Evolutionary conservation across 92 coral and sea anemone species (phyloP), one percentile per base, ranked within the genome.

Genomic region (Plumapathes pennacea): DNA sequence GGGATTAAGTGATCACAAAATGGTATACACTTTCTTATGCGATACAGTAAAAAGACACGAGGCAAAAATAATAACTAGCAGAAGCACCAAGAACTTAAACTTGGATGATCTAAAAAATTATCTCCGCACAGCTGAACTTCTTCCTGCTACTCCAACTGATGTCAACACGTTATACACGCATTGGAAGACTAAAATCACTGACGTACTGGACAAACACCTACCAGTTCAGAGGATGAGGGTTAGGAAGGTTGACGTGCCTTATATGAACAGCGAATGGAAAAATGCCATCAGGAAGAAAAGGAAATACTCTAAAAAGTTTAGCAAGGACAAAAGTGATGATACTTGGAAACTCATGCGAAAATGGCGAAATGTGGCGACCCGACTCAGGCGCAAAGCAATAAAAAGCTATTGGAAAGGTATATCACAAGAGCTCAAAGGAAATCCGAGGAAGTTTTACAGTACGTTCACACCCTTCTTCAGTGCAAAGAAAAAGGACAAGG

Each of bases 1-100:
- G 22, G 74, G 74, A 1, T 52, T 75, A 54, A 74, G 81, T 56
- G 82, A 75, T 41, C 82, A 76, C 55, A 26, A n/a, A 23, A 57
- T 39, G 68, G 62, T 57, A 10, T 76, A 65, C 22, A 58, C 59
- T 41, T 49, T 60, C 25, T 60, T 72, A 2, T 9, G 7, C 14
- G 46, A 60, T 38, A 22, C 34, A 0, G 62, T 72, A 21, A 60
- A 49, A 22, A 31, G 34, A 6, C 71, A 72, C 32, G 40, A 48
- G 15, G 54, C 63, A 1, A 53, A 61, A 36, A 46, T 60, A 3
- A 72, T 72, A 29, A 72, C 22, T 51, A 37, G 48, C 43, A 50
- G 72, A 47, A 72, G 57, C 17, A 37, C 31, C 8, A 62, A 72
- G 44, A 14, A 53, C 5, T 24, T 61, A 18, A 38, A 62, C 37